Base-by-base conservation (phyloP, 2,113 vertebrate species). In the Oryzias celebensis region DNA sequence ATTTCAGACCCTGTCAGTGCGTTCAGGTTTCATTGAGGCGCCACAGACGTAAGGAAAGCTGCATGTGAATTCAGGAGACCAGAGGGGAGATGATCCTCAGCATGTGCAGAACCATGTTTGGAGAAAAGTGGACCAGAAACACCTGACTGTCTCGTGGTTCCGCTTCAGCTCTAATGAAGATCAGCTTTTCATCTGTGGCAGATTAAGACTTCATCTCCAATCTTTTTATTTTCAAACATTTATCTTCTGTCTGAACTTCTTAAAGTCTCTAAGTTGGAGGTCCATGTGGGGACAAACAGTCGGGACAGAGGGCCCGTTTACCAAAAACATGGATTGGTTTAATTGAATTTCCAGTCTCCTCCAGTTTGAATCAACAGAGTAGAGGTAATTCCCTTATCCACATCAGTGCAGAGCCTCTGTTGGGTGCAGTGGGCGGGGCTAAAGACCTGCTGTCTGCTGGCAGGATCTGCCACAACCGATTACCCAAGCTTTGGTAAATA, bases 401-500 rank as follows among this genome's bases (percentile, higher is more conserved):
- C 85, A 90, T 91, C 86, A 86, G 75, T 88, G 89, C 82, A 31
- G 84, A 82, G 84, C 78, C 91, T 90, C 87, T 85, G 83, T 86
- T 90, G 90, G 85, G 90, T 84, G 80, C 81, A 83, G 81, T 71
- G 80, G 83, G 71, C 51, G 68, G 65, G 76, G 70, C 88, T 67
- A 71, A 71, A 67, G 79, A 79, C 87, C 87, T 87, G 85, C 87
- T 88, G 88, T 89, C 87, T 75, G 70, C 83, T 79, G 82, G 87
- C 89, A 85, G 89, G 89, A 92, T 84, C 86, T 91, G 91, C 87
- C 91, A 90, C 84, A 91, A 91, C 81, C 90, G 81, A 91, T 92
- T 91, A 91, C 82, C 78, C 82, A 86, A 87, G 85, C 87, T 73
- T 88, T 88, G 87, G 84, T 88, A 85, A 89, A 81, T 86, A 71